Evolutionary conservation across 2,888 invertebrate genomes (phyloP), one percentile per base, ranked within the genome.

Genomic region (Unio delphinus): DNA sequence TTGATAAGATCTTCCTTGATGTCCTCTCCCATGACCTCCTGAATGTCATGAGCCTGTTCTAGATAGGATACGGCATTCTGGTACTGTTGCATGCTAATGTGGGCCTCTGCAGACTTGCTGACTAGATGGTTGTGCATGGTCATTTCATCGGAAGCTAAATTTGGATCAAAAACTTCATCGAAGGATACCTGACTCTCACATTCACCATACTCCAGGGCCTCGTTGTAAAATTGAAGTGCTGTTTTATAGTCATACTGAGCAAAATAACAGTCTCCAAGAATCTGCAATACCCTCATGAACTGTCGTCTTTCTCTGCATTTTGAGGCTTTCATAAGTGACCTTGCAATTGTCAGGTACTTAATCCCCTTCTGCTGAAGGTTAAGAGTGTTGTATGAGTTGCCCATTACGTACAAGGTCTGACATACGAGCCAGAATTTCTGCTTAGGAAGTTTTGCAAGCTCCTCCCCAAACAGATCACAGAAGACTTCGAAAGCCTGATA

Each of bases 41-140:
- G 88, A 72, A 86, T 86, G 74, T 86, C 87, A 45, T 88, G 83
- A n/a, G 88, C 89, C 69, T 89, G 87, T 65, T 87, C 87, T 68
- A 89, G 80, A 72, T 88, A 87, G 58, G 84, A 83, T 7, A 87
- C 86, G 7, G 88, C 89, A 64, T 85, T 84, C 73, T 84, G 82
- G 68, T 88, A 89, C 71, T 89, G 85, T 68, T 86, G 84, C 82
- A 87, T 86, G 74, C 83, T 87, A 59, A 89, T 86, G 72, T 88
- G 88, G 7, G 88, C 87, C 71, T 87, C 85, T 2, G 89, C 88
- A 60, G 88, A 88, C 18, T 87, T 81, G 74, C 88, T 88, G 55
- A 89, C 82, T 4, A 89, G 80, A 73, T 89, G 88, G 75, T 89
- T 88, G 71, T 89, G 88, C 28, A 89, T 83, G 0, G 87, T 84